These are phyloP conservation scores for Heliconius hermathena DNA, from an alignment of 1,140 invertebrate species.

Conservation along the genomic window DNA sequence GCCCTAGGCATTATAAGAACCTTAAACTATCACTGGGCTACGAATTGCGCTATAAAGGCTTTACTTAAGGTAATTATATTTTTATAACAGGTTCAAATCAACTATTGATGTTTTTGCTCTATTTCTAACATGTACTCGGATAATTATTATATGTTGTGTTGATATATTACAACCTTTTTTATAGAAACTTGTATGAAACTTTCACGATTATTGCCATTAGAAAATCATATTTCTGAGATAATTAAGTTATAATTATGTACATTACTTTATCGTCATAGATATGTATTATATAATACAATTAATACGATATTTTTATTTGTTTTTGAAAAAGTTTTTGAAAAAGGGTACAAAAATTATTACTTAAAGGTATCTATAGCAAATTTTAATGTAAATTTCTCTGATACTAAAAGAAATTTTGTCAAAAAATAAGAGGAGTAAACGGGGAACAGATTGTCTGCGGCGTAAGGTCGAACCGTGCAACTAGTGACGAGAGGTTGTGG, in stretches of 20 bases:
- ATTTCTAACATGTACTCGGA: neutral
- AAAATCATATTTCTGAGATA: conserved; percentile 11
- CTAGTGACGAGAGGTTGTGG: no score
- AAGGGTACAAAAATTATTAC: no score
- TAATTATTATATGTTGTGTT: conserved; percentile 1
- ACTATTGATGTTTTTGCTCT: neutral
- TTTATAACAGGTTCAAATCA: neutral
- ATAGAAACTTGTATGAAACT: conserved; percentile 2
- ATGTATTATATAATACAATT: neutral
- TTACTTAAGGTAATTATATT: neutral
- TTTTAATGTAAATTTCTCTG: no score
- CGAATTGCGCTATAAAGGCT: neutral
- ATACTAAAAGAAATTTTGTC: no score
- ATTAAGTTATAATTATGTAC: neutral
- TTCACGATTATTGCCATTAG: conserved; percentile 14
- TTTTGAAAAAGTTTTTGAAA: no score
- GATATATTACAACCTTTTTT: neutral
- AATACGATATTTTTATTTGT: no score
- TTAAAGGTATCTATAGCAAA: no score
- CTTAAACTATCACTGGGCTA: neutral
- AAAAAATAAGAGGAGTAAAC: no score
- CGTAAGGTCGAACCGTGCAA: no score
- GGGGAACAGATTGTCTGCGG: no score
- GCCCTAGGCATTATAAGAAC: neutral
- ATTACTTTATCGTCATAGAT: neutral